Evolutionary conservation across 2,797 vertebrate genomes (phyloP), one percentile per base, ranked within the genome.

Genomic region (Channallabes apus): DNA sequence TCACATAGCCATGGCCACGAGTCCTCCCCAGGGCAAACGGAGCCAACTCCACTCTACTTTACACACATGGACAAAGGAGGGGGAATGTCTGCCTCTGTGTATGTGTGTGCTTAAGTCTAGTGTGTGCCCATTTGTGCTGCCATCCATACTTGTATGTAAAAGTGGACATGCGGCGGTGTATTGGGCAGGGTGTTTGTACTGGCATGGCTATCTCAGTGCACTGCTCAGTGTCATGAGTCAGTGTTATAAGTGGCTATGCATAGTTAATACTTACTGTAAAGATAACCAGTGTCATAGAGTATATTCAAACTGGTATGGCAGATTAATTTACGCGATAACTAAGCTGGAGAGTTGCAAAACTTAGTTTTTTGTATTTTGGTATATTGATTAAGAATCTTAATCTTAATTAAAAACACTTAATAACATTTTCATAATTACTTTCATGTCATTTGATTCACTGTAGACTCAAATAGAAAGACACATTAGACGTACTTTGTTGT

Each of bases 1-100:
- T 93, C 92, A 92, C 90, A 90, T 87, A 71, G 58, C 81, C 87
- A 80, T 86, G 85, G 87, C 87, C 89, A 90, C 84, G 87, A 89
- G 87, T 88, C 83, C 82, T 88, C 89, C 88, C 89, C 84, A 88
- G 87, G 88, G 88, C 88, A 88, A 87, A 87, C 87, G 72, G 85
- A 86, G 89, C 87, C 86, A 88, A 89, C 87, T 89, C 86, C 84
- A 89, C 84, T 89, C 86, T 87, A 69, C 83, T 87, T 14, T 46
- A 84, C 58, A 72, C 82, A 87, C 86, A 85, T 86, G 78, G 86
- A 85, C 84, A 87, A 86, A 89, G 79, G 79, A 67, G 61, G 62
- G 76, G 61, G 56, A 78, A 61, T 73, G 71, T 82, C 65, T 77
- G 75, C 83, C 89, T 79, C 89, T 88, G 84, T 88, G 87, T 83